Percentiles rank a stretch among this genome's conserved stretches.
phyloP scores from a whole-genome alignment of 2,113 vertebrate species.

The Camelus dromedarius region DNA sequence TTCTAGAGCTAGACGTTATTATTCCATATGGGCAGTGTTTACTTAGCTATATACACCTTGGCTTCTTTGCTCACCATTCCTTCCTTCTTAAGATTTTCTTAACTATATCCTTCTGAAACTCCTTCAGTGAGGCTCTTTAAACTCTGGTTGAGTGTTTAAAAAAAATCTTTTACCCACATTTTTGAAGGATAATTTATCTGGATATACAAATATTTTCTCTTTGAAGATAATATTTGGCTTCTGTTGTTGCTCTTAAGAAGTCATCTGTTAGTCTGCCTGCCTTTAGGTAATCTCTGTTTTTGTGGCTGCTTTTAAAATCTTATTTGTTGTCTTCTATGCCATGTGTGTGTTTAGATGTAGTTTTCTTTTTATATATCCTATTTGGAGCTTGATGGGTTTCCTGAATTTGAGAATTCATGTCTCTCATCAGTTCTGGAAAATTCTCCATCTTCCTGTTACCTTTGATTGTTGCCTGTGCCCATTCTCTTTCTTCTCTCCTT shows the following conservation, averaged over 20 bases:
- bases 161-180: not conserved
- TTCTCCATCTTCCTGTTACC: not conserved
- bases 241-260: not conserved
- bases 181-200: not conserved
- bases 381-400: not conserved
- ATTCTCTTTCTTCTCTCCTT: not conserved
- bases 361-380: not conserved
- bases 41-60: not conserved
- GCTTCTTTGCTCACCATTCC: not conserved
- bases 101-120: not conserved
- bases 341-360: not conserved
- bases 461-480: not conserved
- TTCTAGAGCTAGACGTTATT: not conserved
- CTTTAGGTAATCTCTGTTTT: not conserved
- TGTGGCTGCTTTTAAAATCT: not conserved
- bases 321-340: not conserved
- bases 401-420: conserved; percentile 37
- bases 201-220: not conserved
- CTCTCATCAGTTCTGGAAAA: not conserved
- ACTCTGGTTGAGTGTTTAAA: not conserved
- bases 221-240: not conserved
- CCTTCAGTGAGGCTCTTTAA: not conserved
- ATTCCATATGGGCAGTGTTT: not conserved
- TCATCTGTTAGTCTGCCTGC: not conserved
- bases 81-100: not conserved